Evolutionary conservation across 2,113 vertebrate genomes (phyloP).

Genomic region (Brienomyrus longianalis): DNA sequence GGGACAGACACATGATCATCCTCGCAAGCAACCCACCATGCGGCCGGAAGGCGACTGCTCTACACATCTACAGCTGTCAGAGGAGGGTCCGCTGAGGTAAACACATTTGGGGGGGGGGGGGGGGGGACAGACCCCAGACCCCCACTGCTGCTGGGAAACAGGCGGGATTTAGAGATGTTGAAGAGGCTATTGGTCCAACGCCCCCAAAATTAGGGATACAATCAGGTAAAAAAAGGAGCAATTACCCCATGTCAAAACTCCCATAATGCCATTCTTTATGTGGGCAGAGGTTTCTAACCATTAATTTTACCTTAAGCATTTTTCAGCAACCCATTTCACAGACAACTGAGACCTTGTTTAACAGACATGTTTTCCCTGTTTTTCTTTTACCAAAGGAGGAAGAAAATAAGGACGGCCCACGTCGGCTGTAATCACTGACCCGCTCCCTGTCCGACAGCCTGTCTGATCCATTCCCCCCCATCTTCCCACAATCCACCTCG

Average conservation of each 20-base stretch:
- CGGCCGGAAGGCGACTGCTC: not conserved
- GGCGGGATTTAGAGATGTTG: slow-evolving; percentile 27
- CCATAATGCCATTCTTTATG: slow-evolving; percentile 10
- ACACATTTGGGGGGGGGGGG: not conserved
- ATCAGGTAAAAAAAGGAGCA: not conserved
- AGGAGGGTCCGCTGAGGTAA: not conserved
- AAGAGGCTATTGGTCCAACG: slow-evolving; percentile 34
- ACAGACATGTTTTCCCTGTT: slow-evolving; percentile 22
- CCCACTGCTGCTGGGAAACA: slow-evolving; percentile 27
- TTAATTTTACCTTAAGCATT: slow-evolving; percentile 41
- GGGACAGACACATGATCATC: not conserved
- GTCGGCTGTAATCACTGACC: slow-evolving; percentile 52
- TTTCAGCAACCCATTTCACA: slow-evolving; percentile 48
- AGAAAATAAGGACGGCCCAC: slow-evolving; percentile 24
- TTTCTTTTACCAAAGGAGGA: not conserved
- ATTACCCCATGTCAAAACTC: not conserved
- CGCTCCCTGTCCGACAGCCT: slow-evolving; percentile 57
- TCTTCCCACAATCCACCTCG: slow-evolving; percentile 39
- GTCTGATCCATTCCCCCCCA: slow-evolving; percentile 30
- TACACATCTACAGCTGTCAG: not conserved
- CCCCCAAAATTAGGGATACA: slow-evolving; percentile 16
- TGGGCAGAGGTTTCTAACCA: slow-evolving; percentile 44
- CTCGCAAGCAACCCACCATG: not conserved
- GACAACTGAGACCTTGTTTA: slow-evolving; percentile 63
- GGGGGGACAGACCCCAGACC: slow-evolving; percentile 36